These are phyloP conservation scores for Tangara arthus DNA, from an alignment of 2,797 vertebrate genomes.

Conservation along the genomic window DNA sequence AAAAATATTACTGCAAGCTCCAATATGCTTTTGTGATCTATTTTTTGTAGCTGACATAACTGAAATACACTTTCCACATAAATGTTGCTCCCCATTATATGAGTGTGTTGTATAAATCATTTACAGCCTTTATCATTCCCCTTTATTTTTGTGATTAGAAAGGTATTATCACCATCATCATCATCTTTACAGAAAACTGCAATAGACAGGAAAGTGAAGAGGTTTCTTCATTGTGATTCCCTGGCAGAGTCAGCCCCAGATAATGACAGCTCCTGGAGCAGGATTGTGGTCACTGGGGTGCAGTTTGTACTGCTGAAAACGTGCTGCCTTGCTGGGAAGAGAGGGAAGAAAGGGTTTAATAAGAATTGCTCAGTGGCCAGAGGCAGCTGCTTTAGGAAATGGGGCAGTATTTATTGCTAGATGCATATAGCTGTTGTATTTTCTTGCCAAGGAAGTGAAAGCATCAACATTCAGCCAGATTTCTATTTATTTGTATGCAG, in stretches of 20 bases:
- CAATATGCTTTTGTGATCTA: neutral
- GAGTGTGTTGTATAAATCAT: neutral
- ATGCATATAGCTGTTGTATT: neutral
- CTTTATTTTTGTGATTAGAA: neutral
- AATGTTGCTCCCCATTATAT: neutral
- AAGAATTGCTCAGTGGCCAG: neutral
- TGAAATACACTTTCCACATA: neutral
- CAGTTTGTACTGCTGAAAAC: neutral
- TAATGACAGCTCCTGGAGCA: fast-evolving
- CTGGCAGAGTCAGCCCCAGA: neutral
- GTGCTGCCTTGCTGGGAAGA: neutral
- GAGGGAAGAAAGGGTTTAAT: neutral
- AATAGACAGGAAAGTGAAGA: neutral
- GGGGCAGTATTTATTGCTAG: neutral
- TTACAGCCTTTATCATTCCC: neutral
- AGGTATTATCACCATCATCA: neutral
- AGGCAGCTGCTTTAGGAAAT: neutral
- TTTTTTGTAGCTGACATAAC: neutral
- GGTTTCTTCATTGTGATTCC: neutral
- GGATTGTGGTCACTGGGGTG: neutral
- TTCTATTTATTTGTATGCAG: neutral
- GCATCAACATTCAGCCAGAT: neutral
- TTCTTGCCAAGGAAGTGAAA: neutral
- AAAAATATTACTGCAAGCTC: neutral
- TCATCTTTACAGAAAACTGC: neutral